A percentile compares a stretch with the other conserved stretches of the same genome.
Evolutionary conservation across 2,888 invertebrate species (phyloP).

Genomic region (Lepidocyrtoides sp.): DNA sequence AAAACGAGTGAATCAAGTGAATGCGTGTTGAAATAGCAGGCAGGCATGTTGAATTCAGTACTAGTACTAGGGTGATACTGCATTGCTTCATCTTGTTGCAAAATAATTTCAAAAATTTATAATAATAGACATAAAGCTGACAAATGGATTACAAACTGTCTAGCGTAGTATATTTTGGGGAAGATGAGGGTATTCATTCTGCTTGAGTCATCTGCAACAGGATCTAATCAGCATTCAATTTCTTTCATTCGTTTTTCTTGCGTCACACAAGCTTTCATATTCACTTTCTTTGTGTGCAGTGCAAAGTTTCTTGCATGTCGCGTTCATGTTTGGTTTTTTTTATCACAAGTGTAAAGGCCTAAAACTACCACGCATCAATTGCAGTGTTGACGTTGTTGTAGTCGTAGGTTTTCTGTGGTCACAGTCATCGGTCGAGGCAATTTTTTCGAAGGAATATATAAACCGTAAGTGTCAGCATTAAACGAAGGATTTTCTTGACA

Average conservation of each 20-base stretch:
- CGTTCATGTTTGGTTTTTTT: neutral
- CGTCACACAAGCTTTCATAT: constrained; percentile 65
- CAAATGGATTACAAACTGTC: constrained; percentile 53
- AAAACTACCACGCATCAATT: constrained; percentile 35
- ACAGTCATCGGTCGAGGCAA: constrained; percentile 6
- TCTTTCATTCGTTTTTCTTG: constrained; percentile 69
- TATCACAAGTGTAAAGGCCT: neutral
- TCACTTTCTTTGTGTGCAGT: constrained; percentile 21
- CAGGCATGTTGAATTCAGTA: neutral
- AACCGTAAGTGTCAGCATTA: constrained; percentile 46
- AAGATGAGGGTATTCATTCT: constrained; percentile 44
- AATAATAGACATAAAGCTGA: constrained; percentile 64
- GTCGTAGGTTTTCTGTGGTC: constrained; percentile 56
- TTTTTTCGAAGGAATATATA: neutral
- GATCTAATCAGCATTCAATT: constrained; percentile 75
- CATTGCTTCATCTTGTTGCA: constrained; percentile 58
- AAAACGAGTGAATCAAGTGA: neutral
- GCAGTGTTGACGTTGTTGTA: neutral
- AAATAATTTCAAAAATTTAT: constrained; percentile 60
- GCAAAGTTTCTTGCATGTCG: constrained; percentile 6
- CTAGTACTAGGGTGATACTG: neutral
- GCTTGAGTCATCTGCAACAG: constrained; percentile 68
- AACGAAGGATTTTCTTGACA: constrained; percentile 6
- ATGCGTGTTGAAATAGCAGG: neutral
- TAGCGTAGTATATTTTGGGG: constrained; percentile 14